Percentiles rank a stretch among this genome's conserved stretches.
Evolutionary conservation across 2,888 invertebrate genomes (phyloP).

Genomic region (Euplexia lucipara): DNA sequence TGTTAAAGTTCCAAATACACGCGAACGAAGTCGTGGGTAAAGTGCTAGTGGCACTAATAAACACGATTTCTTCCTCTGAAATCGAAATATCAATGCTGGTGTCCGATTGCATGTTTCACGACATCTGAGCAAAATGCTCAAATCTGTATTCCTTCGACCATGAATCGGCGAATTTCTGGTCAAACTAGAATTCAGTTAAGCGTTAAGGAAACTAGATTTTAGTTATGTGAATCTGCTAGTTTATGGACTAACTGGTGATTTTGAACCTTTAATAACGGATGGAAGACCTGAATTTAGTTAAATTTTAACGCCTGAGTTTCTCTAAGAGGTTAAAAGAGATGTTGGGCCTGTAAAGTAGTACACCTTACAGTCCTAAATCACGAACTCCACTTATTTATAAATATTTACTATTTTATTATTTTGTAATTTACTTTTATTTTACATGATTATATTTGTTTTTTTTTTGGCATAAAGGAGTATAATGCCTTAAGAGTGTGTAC

Average conservation of each 20-base stretch:
- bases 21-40: too few species aligned
- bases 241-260: background rate
- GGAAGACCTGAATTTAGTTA: background rate
- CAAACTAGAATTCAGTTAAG: background rate
- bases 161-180: conserved; percentile 22
- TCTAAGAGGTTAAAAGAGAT: background rate
- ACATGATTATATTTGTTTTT: too few species aligned
- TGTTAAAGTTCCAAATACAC: too few species aligned
- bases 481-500: too few species aligned
- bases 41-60: too few species aligned
- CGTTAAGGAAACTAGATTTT: conserved; percentile 14
- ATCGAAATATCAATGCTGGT: background rate
- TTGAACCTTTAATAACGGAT: background rate
- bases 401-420: too few species aligned
- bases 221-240: background rate
- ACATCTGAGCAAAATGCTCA: conserved; percentile 9
- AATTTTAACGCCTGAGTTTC: background rate
- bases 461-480: too few species aligned
- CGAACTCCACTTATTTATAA: too few species aligned
- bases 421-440: too few species aligned
- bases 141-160: conserved; percentile 21
- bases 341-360: too few species aligned
- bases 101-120: background rate
- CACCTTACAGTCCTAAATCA: too few species aligned
- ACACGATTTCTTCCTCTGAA: background rate